Percentiles rank a stretch among this genome's conserved stretches.
phyloP scores from a whole-genome alignment of 2,888 invertebrate species.

The Apamea anceps region DNA sequence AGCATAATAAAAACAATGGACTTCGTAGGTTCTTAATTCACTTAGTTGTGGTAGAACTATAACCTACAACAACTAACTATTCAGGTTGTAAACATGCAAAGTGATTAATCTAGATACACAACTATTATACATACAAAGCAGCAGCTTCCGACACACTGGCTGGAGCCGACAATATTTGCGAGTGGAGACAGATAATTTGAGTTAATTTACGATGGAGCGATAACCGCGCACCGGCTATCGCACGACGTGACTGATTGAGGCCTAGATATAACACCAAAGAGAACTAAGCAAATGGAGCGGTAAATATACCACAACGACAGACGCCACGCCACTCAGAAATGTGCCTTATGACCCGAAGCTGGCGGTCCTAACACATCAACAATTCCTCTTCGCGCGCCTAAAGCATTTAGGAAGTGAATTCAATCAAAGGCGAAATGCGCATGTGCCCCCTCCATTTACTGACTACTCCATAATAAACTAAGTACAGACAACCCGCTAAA shows the following conservation, averaged over 20 bases:
- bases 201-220: conserved; percentile 83
- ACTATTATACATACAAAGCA: conserved; percentile 51
- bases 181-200: conserved; percentile 78
- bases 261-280: conserved; percentile 55
- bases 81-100: conserved; percentile 42
- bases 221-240: conserved; percentile 72
- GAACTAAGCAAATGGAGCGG: conserved; percentile 43
- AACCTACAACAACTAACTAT: conserved; percentile 25
- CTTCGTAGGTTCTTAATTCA: background rate
- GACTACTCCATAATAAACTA: conserved; percentile 28
- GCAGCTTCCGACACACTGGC: conserved; percentile 51
- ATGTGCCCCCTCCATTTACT: conserved; percentile 14
- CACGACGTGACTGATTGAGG: conserved; percentile 76
- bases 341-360: conserved; percentile 46
- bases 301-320: conserved; percentile 46
- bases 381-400: conserved; percentile 31
- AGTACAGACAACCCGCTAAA: conserved; percentile 46
- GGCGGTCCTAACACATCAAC: conserved; percentile 48
- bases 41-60: conserved; percentile 3
- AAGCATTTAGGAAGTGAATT: conserved; percentile 53
- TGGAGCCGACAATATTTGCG: conserved; percentile 63
- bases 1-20: conserved; percentile 9
- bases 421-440: conserved; percentile 39
- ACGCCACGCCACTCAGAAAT: conserved; percentile 42
- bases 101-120: conserved; percentile 44